Conservation (phyloP, 2,797 vertebrate genomes). For the Paratrypauchen microcephalus region DNA sequence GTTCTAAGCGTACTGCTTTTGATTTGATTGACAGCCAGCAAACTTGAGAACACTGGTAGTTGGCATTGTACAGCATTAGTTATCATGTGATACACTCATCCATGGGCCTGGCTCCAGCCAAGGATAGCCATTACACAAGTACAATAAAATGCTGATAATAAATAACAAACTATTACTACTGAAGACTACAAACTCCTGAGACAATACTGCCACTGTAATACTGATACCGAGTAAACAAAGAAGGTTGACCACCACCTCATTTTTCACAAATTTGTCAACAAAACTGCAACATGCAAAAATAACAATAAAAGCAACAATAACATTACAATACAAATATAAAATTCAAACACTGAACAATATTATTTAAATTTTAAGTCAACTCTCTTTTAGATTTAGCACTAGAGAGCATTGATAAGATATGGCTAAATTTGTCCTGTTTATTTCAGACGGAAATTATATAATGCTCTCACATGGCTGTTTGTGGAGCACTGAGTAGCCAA, state of each 20-base stretch:
- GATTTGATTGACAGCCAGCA: slow-evolving; percentile 76
- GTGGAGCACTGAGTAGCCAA: slow-evolving; percentile 27
- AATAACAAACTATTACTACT: slow-evolving; percentile 62
- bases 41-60: slow-evolving; percentile 69
- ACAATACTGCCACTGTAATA: slow-evolving; percentile 75
- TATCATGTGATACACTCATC: slow-evolving; percentile 37
- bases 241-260: slow-evolving; percentile 43
- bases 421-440: slow-evolving; percentile 44
- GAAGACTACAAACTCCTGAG: slow-evolving; percentile 74
- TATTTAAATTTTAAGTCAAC: slow-evolving; percentile 31
- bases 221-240: slow-evolving; percentile 70
- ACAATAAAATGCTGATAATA: slow-evolving; percentile 65
- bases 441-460: slow-evolving; percentile 28
- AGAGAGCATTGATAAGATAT: slow-evolving; percentile 49
- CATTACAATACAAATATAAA: slow-evolving; percentile 63
- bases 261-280: slow-evolving; percentile 44
- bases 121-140: slow-evolving; percentile 51
- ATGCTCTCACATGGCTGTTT: slow-evolving; percentile 46
- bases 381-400: slow-evolving; percentile 37
- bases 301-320: slow-evolving; percentile 66
- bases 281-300: slow-evolving; percentile 68
- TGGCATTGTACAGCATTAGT: slow-evolving; percentile 61
- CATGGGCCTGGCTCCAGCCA: slow-evolving; percentile 26
- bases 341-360: slow-evolving; percentile 58
- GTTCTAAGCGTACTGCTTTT: slow-evolving; percentile 74